Conservation (phyloP, 2,113 vertebrate genomes). For the Arvicanthis niloticus region DNA sequence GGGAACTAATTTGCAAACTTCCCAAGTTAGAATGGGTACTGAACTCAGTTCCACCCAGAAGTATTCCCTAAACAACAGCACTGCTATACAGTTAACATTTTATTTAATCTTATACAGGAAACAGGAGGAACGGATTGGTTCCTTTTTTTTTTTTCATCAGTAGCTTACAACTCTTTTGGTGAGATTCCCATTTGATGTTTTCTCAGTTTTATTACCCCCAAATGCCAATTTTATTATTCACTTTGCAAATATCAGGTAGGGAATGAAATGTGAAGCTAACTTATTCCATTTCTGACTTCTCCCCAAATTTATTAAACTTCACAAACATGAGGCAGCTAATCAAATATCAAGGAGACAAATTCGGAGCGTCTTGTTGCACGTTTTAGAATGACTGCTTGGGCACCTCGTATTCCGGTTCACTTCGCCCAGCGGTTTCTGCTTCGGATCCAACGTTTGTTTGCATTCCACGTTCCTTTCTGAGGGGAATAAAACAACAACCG, state of each 20-base stretch:
- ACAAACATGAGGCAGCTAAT: not conserved
- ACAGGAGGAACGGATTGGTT: not conserved
- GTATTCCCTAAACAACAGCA: not conserved
- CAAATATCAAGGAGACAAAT: not conserved
- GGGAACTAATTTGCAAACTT: not conserved
- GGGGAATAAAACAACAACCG: not conserved
- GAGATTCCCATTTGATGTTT: not conserved
- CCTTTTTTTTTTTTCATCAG: not conserved
- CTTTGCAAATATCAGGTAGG: not conserved
- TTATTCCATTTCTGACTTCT: not conserved
- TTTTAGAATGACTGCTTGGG: not conserved
- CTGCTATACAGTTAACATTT: not conserved
- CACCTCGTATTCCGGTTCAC: not conserved
- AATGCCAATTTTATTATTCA: not conserved
- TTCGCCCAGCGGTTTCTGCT: not conserved
- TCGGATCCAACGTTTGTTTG: not conserved
- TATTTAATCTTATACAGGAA: not conserved
- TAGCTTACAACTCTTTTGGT: not conserved
- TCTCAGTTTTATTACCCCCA: not conserved
- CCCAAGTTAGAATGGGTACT: not conserved
- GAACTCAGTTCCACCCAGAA: not conserved
- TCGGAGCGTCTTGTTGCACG: not conserved
- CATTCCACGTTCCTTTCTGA: not conserved
- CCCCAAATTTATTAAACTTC: not conserved
- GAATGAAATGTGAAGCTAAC: not conserved